These are phyloP conservation scores for Drosophila albomicans DNA, from an alignment of 1,140 invertebrate species.

Conservation along the genomic window DNA sequence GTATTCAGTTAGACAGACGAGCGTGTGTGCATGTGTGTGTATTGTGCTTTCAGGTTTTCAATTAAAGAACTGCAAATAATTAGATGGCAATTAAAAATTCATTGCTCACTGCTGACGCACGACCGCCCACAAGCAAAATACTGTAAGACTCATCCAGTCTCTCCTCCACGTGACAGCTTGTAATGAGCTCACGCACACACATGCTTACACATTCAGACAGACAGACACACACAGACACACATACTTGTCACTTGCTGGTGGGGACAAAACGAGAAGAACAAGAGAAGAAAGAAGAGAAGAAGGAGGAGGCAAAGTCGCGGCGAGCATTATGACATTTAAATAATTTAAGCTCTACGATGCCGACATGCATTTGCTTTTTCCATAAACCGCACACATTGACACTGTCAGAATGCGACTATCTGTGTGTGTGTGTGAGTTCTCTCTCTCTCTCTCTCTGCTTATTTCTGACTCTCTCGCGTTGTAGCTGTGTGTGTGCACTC, in stretches of 20 bases:
- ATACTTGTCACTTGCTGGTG: not conserved
- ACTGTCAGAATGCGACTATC: slow-evolving; percentile 20
- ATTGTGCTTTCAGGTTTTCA: slow-evolving; percentile 53
- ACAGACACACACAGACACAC: not conserved
- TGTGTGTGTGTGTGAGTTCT: not conserved
- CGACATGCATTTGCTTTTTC: slow-evolving; percentile 64
- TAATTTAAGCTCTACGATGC: slow-evolving; percentile 59
- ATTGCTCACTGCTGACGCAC: slow-evolving; percentile 49
- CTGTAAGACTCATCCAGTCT: slow-evolving; percentile 35
- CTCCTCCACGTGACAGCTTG: slow-evolving; percentile 49
- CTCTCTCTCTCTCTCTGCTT: not conserved
- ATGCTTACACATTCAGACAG: not conserved
- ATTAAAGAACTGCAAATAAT: slow-evolving; percentile 74
- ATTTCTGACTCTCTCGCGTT: not conserved
- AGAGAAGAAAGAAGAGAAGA: not conserved
- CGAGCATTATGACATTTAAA: slow-evolving; percentile 62
- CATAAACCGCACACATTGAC: slow-evolving; percentile 40
- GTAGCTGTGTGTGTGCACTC: slow-evolving; percentile 53
- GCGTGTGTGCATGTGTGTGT: not conserved
- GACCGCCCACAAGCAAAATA: slow-evolving; percentile 35
- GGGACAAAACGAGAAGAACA: not conserved
- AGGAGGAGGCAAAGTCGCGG: slow-evolving; percentile 20
- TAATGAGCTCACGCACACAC: slow-evolving; percentile 56
- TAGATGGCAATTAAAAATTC: slow-evolving; percentile 72
- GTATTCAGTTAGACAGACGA: slow-evolving; percentile 24